Conservation (phyloP, 2,888 invertebrate genomes). For the Deilephila elpenor region DNA sequence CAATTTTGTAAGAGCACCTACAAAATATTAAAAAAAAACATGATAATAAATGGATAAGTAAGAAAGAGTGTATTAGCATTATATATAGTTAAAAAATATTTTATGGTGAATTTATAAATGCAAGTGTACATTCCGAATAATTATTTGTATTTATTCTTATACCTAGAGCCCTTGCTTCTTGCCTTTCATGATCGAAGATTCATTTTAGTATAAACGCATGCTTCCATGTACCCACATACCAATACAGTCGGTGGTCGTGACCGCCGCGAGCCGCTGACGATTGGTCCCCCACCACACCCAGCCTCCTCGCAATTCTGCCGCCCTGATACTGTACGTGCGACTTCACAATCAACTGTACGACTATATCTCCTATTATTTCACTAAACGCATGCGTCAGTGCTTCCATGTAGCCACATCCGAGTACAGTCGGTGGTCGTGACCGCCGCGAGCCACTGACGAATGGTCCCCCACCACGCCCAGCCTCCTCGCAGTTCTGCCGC, state of each 20-base stretch:
- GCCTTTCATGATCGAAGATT: no score
- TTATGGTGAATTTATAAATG: no score
- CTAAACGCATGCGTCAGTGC: not conserved
- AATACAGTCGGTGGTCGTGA: constrained; percentile 69
- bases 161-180: no score
- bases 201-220: no score
- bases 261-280: constrained; percentile 77
- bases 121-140: no score
- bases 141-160: no score
- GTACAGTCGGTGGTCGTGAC: constrained; percentile 68
- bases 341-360: not conserved
- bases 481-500: constrained; percentile 55
- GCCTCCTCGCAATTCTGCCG: constrained; percentile 55
- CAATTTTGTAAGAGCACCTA: no score
- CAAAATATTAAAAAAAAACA: no score
- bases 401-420: constrained; percentile 46
- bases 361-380: not conserved
- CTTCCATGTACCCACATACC: constrained; percentile 45
- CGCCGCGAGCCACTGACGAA: constrained; percentile 77
- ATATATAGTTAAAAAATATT: no score
- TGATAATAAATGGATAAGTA: no score
- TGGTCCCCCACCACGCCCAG: constrained; percentile 51
- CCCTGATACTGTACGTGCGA: constrained; percentile 49
- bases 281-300: constrained; percentile 51
- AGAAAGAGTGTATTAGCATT: no score